Base-by-base conservation (phyloP, 2,797 vertebrate genomes). In the Tinamus major region DNA sequence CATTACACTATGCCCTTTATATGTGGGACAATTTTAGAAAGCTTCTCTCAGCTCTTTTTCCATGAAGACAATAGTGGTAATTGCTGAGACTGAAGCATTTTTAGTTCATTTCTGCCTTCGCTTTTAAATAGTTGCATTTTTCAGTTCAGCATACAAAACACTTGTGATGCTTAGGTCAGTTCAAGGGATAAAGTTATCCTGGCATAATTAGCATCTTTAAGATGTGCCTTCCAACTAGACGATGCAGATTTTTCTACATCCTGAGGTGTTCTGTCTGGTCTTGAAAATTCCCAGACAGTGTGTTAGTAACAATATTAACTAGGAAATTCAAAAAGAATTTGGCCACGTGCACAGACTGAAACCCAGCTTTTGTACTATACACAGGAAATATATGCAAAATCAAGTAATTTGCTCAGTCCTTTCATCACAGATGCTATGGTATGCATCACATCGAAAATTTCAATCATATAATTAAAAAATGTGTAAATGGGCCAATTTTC, bases 101-200 rank as follows among this genome's bases (percentile, higher is more conserved):
- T 91, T 96, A 96, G 91, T 88, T 95, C 87, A 75, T 85, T 95
- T 93, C 78, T 94, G 49, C 80, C 3, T 0, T 92, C 84, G 89
- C 64, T 94, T 91, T 93, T 92, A 93, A 92, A 95, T 48, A 63
- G 68, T 85, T 96, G 80, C 92, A 86, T 96, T 96, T 95, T 96
- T 93, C 93, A 90, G 92, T 85, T 82, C 89, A 70, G 83, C 92
- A 92, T 95, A 95, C 87, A 92, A 94, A 95, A 90, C 93, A 94
- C 85, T 92, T 95, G 92, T 90, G 95, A 94, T 90, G 95, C 95
- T 94, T 96, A 87, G 95, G 95, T 96, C 95, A 92, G 96, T 96
- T 86, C 78, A 82, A 94, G 86, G 81, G 93, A 94, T 93, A 94
- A 96, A 96, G 90, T 95, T 95, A 96, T 95, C 80, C 46, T 90